Base-by-base conservation (phyloP, 2,888 invertebrate species). In the Argyra leucocephala region DNA sequence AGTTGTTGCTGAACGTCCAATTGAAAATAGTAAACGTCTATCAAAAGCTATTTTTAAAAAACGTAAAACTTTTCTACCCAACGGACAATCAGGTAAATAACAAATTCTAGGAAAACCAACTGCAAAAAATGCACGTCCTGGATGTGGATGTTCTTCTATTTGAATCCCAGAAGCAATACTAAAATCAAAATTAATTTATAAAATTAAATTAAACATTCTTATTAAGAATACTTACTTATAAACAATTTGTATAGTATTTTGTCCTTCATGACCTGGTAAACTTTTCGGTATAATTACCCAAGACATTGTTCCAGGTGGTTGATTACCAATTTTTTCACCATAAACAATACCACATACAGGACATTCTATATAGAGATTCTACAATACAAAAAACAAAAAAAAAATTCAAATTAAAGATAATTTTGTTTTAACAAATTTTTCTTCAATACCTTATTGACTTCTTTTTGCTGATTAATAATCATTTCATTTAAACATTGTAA, bases 161-260 rank as follows among this genome's bases (percentile, higher is more conserved):
- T 95, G 95, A 69, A 89, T 85, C 1, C 94, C 94, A 61, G 91
- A 90, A 68, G 87, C 88, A 80, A 95, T 91, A 74, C 91, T 91
- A 73, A 58, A 77, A 69, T 67, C 69, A 66, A 63, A 57, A n/a
- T 3, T 7, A 48, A 18, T 18, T 5, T 48, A 9, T 66, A 22
- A 66, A 60, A 59, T 18, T 36, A 1, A 31, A 12, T 22, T 23
- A 31, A 15, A 59, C 26, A 60, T n/a, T 5, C 26, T 18, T 31
- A 22, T 24, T 18, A 62, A 24, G 64, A 64, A 62, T 58, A 80
- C 85, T 82, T 77, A 90, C 87, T 88, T 87, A 76, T 91, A 92
- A 63, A 88, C 88, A 75, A 95, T 90, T 76, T 91, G 88, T 73
- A 94, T 90, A 57, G 91, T 90, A 72, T 87, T 83, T 65, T 79